Conservation (phyloP, 2,113 vertebrate species). For the Mastomys natalensis region DNA sequence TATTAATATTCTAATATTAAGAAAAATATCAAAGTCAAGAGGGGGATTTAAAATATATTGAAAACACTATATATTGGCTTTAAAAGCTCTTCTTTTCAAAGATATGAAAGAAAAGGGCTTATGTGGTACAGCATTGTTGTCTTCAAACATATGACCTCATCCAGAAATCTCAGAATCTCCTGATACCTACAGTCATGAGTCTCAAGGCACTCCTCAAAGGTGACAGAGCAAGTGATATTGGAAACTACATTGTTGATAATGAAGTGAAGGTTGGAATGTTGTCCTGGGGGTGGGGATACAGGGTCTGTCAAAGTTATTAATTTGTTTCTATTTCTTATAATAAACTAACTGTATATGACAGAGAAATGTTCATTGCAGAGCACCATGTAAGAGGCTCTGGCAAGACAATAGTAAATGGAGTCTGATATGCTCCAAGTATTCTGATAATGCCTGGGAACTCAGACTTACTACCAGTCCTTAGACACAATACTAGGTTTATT, state of each 20-base stretch:
- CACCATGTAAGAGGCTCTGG: neutral
- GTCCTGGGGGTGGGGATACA: conserved; percentile 80
- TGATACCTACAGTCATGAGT: neutral
- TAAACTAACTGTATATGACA: neutral
- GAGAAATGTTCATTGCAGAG: neutral
- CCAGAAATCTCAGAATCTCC: conserved; percentile 77
- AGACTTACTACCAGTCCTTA: neutral
- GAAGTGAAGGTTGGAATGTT: conserved; percentile 87
- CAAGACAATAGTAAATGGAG: neutral
- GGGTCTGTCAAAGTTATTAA: neutral
- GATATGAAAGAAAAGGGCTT: conserved; percentile 2
- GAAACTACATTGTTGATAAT: conserved; percentile 76
- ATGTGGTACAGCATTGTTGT: conserved; percentile 83
- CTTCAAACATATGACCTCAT: conserved; percentile 82
- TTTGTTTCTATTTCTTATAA: neutral
- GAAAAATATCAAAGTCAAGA: neutral
- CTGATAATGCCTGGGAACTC: neutral
- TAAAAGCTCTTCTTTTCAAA: neutral
- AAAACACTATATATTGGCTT: neutral
- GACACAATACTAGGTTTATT: neutral
- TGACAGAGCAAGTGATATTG: conserved; percentile 88
- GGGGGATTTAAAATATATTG: neutral
- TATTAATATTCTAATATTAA: neutral
- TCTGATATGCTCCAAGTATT: neutral
- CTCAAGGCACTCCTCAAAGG: neutral